A percentile compares a stretch with the other conserved stretches of the same genome.
Conservation (phyloP, 2,113 vertebrate species). For the Lophochroa leadbeateri region DNA sequence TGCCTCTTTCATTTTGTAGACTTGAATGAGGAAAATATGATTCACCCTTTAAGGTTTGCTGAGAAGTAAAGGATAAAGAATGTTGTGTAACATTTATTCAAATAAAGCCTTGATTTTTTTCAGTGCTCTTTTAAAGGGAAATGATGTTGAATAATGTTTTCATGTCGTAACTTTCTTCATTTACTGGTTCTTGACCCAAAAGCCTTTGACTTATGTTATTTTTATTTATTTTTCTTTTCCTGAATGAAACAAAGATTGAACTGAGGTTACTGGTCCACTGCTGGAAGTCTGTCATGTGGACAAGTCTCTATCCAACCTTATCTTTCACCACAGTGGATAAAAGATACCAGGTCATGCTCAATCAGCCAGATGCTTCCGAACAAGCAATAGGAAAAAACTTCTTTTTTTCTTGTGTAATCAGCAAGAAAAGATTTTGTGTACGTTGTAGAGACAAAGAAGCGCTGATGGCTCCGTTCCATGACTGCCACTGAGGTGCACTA, state of each 20-base stretch:
- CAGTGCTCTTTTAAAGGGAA: constrained; percentile 74
- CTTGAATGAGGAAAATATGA: constrained; percentile 77
- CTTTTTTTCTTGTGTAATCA: background rate
- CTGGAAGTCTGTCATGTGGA: background rate
- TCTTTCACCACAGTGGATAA: background rate
- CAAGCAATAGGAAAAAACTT: background rate
- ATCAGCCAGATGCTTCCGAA: background rate
- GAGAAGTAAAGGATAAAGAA: constrained; percentile 83
- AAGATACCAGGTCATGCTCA: background rate
- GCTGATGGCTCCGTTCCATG: background rate
- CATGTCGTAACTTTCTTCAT: background rate
- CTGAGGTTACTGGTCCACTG: background rate
- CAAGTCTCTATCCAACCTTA: background rate
- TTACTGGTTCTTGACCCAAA: background rate
- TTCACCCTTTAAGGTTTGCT: constrained; percentile 78
- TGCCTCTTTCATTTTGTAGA: constrained; percentile 81
- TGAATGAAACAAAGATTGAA: background rate
- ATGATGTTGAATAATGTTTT: constrained; percentile 8
- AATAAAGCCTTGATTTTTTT: constrained; percentile 84
- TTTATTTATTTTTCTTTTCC: background rate
- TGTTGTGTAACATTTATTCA: constrained; percentile 82
- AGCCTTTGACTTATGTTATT: background rate
- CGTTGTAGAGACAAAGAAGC: background rate
- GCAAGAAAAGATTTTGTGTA: background rate
- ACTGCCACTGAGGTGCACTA: rapidly evolving